Conservation (phyloP, 2,797 vertebrate genomes). For the Lutjanus campechanus region DNA sequence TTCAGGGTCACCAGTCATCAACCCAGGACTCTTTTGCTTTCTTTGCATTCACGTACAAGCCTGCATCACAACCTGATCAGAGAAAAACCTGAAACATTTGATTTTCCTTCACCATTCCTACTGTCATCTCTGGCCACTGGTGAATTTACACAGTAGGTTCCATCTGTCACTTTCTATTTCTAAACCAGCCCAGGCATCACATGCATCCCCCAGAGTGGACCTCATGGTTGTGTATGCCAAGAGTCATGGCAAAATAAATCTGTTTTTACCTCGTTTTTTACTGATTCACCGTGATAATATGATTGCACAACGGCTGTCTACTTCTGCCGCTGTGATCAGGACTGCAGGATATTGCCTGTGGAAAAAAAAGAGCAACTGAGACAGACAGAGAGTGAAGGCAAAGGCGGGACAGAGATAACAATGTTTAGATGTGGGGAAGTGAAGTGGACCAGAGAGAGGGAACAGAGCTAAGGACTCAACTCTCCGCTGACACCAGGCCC, state of each 20-base stretch:
- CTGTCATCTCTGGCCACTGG: slow-evolving; percentile 38
- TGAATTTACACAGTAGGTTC: slow-evolving; percentile 50
- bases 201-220: slow-evolving; percentile 28
- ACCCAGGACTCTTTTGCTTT: background rate
- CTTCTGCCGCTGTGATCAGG: slow-evolving; percentile 13
- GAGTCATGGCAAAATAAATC: slow-evolving; percentile 38
- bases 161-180: slow-evolving; percentile 72
- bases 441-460: slow-evolving; percentile 73
- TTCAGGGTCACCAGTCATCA: background rate
- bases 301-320: slow-evolving; percentile 49
- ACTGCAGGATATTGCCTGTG: slow-evolving; percentile 46
- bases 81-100: background rate
- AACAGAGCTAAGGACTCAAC: slow-evolving; percentile 68
- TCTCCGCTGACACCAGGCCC: slow-evolving; percentile 68
- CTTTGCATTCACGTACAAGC: background rate
- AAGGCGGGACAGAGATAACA: slow-evolving; percentile 68
- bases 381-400: slow-evolving; percentile 43
- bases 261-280: slow-evolving; percentile 38
- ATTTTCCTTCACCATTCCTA: slow-evolving; percentile 8
- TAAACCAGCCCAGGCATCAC: slow-evolving; percentile 43
- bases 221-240: slow-evolving; percentile 31
- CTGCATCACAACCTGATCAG: background rate
- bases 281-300: slow-evolving; percentile 53
- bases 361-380: slow-evolving; percentile 15
- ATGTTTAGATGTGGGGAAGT: slow-evolving; percentile 76